Base-by-base conservation (phyloP, 1,140 invertebrate genomes). In the Habropoda laboriosa region DNA sequence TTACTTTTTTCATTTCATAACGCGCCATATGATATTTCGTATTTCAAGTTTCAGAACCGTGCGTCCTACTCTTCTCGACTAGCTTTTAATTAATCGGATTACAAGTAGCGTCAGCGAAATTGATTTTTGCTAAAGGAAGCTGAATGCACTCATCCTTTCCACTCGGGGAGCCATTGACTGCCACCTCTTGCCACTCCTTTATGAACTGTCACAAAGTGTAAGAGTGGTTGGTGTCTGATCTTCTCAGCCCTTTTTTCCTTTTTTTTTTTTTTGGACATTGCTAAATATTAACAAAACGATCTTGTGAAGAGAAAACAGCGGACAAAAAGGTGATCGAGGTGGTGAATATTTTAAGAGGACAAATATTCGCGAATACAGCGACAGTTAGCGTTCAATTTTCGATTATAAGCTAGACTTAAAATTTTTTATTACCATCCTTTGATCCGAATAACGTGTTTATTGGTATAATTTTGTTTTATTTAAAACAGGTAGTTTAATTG, bases 71-170 rank as follows among this genome's bases (percentile, higher is more conserved):
- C 60, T 38, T n/a, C 8, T 4, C 47, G 63, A 38, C 61, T 51
- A 27, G 61, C 27, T 66, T 79, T 79, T 82, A 79, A 82, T 82
- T 82, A 82, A 82, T 82, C 77, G 63, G 76, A 82, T 82, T 82
- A 72, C 49, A 63, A 81, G 80, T 79, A 72, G 70, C 77, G 76
- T 79, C 47, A 63, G 80, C 77, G 70, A 82, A 82, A 82, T 82
- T 82, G 80, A 82, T 82, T 79, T 82, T 79, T 80, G 30, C 63
- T 66, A 74, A 79, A 79, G 70, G 76, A 81, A 79, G 80, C 49
- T 78, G 61, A 81, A 61, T 72, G 75, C 76, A 24, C 40, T 30
- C 58, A n/a, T 51, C 47, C 74, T 47, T 74, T 47, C 12, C 60
- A 42, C 30, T 12, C 42, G 57, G 51, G 76, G 18, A 35, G 57